Percentiles rank a stretch among this genome's conserved stretches.
Conservation (phyloP, 2,888 invertebrate genomes). For the Altica lythri region DNA sequence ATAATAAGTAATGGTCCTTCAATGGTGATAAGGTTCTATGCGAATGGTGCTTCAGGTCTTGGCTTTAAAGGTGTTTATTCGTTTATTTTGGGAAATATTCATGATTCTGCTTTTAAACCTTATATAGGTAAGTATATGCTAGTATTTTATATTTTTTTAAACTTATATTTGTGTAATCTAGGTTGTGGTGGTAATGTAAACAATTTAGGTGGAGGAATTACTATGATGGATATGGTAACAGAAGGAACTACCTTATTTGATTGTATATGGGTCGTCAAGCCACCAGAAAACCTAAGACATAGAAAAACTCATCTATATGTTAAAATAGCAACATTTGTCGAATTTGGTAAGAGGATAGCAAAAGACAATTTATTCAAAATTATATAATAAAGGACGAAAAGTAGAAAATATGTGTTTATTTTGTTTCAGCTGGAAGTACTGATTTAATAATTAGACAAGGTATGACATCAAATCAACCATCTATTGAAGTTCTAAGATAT, state of each 20-base stretch:
- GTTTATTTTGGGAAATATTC: constrained; percentile 40
- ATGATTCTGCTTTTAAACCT: constrained; percentile 38
- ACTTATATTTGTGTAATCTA: constrained; percentile 36
- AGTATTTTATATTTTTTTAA: constrained; percentile 1
- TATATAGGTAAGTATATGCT: constrained; percentile 37
- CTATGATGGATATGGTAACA: constrained; percentile 74
- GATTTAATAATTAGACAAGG: constrained; percentile 70
- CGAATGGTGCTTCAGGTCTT: constrained; percentile 69
- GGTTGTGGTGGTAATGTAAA: constrained; percentile 75
- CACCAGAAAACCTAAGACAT: constrained; percentile 66
- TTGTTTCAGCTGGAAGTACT: constrained; percentile 61
- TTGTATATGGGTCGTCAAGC: constrained; percentile 74
- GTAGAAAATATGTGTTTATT: background rate
- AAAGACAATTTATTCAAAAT: background rate
- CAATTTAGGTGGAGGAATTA: constrained; percentile 72
- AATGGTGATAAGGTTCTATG: constrained; percentile 68
- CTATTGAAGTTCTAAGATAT: constrained; percentile 64
- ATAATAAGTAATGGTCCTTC: constrained; percentile 68
- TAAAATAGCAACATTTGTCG: constrained; percentile 54
- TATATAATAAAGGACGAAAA: background rate
- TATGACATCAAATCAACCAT: constrained; percentile 66
- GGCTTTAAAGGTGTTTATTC: constrained; percentile 68
- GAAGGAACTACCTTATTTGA: constrained; percentile 66
- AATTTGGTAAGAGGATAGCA: constrained; percentile 47
- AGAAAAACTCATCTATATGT: constrained; percentile 71